phyloP scores from a whole-genome alignment of 2,113 vertebrate genomes.

The Chamaea fasciata region DNA sequence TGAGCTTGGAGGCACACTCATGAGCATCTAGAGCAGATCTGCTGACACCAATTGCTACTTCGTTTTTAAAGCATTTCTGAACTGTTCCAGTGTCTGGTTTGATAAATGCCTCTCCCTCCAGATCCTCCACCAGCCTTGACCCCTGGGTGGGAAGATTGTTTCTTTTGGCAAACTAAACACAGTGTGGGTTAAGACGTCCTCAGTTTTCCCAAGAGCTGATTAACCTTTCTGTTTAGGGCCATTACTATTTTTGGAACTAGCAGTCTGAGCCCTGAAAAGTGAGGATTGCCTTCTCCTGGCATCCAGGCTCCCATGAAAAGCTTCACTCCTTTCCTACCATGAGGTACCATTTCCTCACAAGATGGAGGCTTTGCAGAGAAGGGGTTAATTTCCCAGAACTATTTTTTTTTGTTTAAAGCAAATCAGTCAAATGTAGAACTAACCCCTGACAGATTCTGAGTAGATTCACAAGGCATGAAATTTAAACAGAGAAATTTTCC shows the following conservation, averaged over 20 bases:
- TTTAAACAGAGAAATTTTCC: background rate
- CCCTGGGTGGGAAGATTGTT: background rate
- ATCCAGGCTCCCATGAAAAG: background rate
- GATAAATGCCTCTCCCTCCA: background rate
- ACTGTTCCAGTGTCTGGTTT: background rate
- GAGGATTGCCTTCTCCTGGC: background rate
- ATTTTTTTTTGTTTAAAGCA: background rate
- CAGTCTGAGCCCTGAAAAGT: background rate
- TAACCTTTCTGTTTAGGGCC: background rate
- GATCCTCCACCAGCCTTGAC: background rate
- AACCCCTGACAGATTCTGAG: background rate
- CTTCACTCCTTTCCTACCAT: background rate
- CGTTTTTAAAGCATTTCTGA: background rate
- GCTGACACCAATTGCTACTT: background rate
- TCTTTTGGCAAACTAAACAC: background rate
- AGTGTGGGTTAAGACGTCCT: background rate
- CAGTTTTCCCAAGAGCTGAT: background rate
- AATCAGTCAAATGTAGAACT: background rate
- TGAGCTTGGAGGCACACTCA: rapidly evolving
- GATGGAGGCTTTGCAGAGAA: background rate
- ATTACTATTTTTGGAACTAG: background rate
- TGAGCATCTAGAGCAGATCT: background rate
- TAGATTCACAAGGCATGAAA: background rate
- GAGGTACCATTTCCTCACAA: background rate
- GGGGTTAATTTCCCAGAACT: background rate